These are phyloP conservation scores for Hypomecis punctinalis DNA, from an alignment of 2,888 invertebrate species.

Conservation along the genomic window DNA sequence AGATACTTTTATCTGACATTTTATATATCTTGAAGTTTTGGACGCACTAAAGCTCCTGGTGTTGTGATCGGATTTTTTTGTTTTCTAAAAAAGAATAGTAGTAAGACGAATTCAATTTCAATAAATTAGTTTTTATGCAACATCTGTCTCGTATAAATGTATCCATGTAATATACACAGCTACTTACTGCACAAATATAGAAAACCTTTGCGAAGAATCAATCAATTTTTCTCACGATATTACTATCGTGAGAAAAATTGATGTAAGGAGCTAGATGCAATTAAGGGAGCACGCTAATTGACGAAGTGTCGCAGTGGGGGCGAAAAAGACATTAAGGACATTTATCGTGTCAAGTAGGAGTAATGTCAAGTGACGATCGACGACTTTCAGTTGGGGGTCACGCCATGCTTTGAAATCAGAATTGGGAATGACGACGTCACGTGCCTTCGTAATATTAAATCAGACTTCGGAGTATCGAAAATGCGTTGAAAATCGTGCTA, in stretches of 20 bases:
- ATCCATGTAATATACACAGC: constrained; percentile 58
- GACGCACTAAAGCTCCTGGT: constrained; percentile 29
- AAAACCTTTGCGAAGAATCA: constrained; percentile 33
- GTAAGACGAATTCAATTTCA: constrained; percentile 45
- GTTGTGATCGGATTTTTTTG: constrained; percentile 50
- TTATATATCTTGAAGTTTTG: constrained; percentile 31
- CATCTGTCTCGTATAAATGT: constrained; percentile 62
- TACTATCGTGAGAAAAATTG: constrained; percentile 46
- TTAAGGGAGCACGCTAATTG: constrained; percentile 39
- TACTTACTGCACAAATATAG: constrained; percentile 37
- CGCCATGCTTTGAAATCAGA: no score
- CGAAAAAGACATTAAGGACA: background rate
- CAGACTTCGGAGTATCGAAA: no score
- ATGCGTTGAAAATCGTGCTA: no score
- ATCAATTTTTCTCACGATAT: no score
- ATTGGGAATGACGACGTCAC: no score
- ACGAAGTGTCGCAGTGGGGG: background rate
- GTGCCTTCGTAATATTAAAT: no score
- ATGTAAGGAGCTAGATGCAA: constrained; percentile 51
- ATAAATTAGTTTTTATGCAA: constrained; percentile 50
- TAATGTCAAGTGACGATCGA: no score
- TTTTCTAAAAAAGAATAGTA: constrained; percentile 45
- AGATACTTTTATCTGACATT: constrained; percentile 25
- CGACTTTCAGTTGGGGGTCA: no score
- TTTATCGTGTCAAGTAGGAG: background rate